Base-by-base conservation (phyloP, 2,888 invertebrate species). In the Abscondita cerata region DNA sequence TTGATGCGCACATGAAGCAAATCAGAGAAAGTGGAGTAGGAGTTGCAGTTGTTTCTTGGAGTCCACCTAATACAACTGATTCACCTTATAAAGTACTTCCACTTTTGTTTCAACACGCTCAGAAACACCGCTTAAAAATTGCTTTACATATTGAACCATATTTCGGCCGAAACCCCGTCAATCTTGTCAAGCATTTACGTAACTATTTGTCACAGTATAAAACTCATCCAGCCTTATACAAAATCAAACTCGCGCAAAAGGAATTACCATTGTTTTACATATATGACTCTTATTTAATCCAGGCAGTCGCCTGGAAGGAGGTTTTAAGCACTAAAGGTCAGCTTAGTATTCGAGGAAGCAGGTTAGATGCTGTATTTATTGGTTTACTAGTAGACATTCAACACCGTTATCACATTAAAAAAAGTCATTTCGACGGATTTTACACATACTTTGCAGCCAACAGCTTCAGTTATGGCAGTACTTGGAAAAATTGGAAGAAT, bases 381-480 rank as follows among this genome's bases (percentile, higher is more conserved):
- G 87, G 86, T 1, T 77, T 87, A 9, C 71, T 87, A 15, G 85
- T 85, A 1, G 84, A 86, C 50, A 73, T 81, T 33, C 80, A 81
- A 20, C 85, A 86, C 70, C 78, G 80, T 57, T 79, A 79, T 65
- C 83, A 83, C 65, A 81, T 84, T 44, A 82, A 82, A 68, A 80
- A 80, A 58, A 81, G 83, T 1, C 80, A 82, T 62, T 84, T 84
- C 66, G 83, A 84, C 69, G 84, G 87, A 0, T 85, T 86, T 69
- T 88, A 88, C 75, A 87, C 87, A 1, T 87, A 88, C 69, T 87
- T 87, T 75, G 86, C 86, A 1, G 82, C 83, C 5, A 85, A 86
- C 68, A 84, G 85, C 5, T 87, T 87, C 71, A 83, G 85, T 25
- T 85, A 83, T 69, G 87, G 87, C 2, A 86, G 86, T 40, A 82